Conservation (phyloP, 1,140 invertebrate genomes). For the Drosophila repleta region DNA sequence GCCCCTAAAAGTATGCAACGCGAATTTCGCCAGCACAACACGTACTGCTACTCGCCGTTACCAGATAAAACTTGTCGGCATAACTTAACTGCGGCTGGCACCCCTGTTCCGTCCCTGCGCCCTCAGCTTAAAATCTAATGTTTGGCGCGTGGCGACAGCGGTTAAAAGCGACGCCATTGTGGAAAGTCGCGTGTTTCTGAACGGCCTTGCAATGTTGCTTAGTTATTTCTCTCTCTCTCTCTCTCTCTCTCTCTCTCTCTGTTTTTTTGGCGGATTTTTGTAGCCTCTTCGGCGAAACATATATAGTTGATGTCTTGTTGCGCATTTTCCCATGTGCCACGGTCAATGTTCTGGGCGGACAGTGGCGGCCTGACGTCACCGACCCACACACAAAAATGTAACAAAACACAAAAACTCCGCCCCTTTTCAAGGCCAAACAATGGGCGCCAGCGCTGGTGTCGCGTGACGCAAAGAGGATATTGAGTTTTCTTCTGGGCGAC, state of each 20-base stretch:
- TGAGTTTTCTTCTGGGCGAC: conserved; percentile 51
- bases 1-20: conserved; percentile 58
- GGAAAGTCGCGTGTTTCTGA: conserved; percentile 60
- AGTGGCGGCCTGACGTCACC: conserved; percentile 62
- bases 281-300: neutral
- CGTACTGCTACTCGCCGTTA: conserved; percentile 28
- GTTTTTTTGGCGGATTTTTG: neutral
- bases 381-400: neutral
- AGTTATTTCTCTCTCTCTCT: neutral
- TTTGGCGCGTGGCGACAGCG: conserved; percentile 66
- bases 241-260: too few relatives aligned
- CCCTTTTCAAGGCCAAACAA: conserved; percentile 70
- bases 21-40: conserved; percentile 36
- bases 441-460: conserved; percentile 55
- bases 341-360: conserved; percentile 58
- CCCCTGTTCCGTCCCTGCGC: neutral
- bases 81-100: conserved; percentile 57
- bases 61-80: conserved; percentile 55
- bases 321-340: conserved; percentile 68
- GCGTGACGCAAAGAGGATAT: conserved; percentile 75
- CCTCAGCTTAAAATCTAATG: conserved; percentile 30
- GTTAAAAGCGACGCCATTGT: conserved; percentile 57
- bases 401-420: conserved; percentile 18
- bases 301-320: conserved; percentile 65
- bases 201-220: conserved; percentile 46